Evolutionary conservation across 2,113 vertebrate genomes (phyloP).

Genomic region (Lanius ludovicianus): DNA sequence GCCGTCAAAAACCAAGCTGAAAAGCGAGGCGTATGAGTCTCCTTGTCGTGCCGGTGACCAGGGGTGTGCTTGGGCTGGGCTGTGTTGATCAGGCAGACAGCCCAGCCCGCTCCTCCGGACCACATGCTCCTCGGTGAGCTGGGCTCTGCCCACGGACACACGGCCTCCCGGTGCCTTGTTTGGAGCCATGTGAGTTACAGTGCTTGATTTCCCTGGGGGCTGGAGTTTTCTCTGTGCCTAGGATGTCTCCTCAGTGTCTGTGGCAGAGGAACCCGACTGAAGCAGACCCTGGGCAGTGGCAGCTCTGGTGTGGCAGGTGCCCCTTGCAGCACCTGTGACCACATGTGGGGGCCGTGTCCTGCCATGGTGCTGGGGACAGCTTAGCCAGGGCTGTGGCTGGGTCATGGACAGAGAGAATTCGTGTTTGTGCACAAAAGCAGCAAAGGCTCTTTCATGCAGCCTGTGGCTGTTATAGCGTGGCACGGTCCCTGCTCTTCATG

Average conservation of each 20-base stretch:
- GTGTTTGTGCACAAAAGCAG: neutral
- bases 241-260: neutral
- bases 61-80: neutral
- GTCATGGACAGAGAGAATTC: neutral
- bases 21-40: fast-evolving
- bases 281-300: neutral
- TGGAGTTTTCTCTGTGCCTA: neutral
- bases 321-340: neutral
- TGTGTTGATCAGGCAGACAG: neutral
- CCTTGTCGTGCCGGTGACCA: fast-evolving
- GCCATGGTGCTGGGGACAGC: neutral
- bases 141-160: fast-evolving
- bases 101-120: fast-evolving
- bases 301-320: neutral
- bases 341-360: fast-evolving
- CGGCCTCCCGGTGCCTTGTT: fast-evolving
- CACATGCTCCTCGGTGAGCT: fast-evolving
- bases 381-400: neutral
- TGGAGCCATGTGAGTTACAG: fast-evolving
- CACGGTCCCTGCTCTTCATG: neutral
- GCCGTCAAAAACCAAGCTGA: neutral
- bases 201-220: neutral
- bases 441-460: neutral
- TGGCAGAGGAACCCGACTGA: neutral
- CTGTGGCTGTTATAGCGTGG: fast-evolving